Conservation (phyloP, 2,797 vertebrate genomes). For the Scarus forsteni region DNA sequence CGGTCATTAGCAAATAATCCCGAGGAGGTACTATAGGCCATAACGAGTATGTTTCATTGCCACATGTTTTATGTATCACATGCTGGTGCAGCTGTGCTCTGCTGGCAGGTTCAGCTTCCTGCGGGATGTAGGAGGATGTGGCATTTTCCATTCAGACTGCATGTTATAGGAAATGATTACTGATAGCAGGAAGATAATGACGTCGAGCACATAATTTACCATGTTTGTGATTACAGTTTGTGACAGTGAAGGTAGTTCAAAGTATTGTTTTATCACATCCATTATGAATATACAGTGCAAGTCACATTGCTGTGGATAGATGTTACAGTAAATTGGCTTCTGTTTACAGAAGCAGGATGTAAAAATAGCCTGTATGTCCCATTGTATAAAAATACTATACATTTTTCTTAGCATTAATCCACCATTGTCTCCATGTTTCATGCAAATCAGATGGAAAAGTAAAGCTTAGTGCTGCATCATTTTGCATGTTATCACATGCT, state of each 20-base stretch:
- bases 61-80: constrained; percentile 17
- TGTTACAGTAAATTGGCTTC: constrained; percentile 13
- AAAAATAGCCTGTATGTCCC: not conserved
- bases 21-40: not conserved
- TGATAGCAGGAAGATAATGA: constrained; percentile 16
- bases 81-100: constrained; percentile 37
- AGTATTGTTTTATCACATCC: not conserved
- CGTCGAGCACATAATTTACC: not conserved
- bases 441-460: constrained; percentile 9
- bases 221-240: constrained; percentile 9
- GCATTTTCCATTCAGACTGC: constrained; percentile 13
- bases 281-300: constrained; percentile 10
- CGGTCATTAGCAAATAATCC: too few relatives aligned
- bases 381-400: not conserved
- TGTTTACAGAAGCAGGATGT: not conserved
- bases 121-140: constrained; percentile 31
- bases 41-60: constrained; percentile 1
- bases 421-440: not conserved
- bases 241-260: not conserved
- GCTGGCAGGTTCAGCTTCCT: constrained; percentile 49
- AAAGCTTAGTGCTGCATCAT: not conserved
- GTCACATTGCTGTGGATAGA: constrained; percentile 21
- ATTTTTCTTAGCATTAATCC: not conserved
- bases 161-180: constrained; percentile 35
- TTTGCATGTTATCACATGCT: constrained; percentile 2